Conservation (phyloP, 37 sponge, comb jelly and placozoan genomes). For the Eunapius fragilis region DNA sequence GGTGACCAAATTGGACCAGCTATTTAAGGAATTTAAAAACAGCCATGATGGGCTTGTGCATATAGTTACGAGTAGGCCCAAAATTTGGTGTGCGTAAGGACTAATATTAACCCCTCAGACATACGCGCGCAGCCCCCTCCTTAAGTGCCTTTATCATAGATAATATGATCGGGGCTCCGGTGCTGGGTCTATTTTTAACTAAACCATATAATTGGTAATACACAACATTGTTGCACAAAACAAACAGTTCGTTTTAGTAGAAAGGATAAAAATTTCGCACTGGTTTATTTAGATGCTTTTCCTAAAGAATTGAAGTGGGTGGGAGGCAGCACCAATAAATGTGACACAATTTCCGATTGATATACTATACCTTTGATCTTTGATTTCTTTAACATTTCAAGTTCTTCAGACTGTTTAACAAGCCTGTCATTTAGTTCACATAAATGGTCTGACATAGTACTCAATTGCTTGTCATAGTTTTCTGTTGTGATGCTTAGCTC, state of each 20-base stretch:
- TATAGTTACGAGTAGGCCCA: no score
- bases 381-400: constrained; percentile 40
- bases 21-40: no score
- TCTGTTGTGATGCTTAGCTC: constrained; percentile 70
- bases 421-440: constrained; percentile 94
- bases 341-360: neutral
- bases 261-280: neutral
- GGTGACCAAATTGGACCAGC: no score
- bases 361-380: neutral
- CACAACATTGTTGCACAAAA: neutral
- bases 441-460: constrained; percentile 96
- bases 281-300: neutral
- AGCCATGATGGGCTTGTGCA: no score
- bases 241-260: neutral
- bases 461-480: constrained; percentile 93
- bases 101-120: no score
- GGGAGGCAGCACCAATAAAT: no score
- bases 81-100: no score
- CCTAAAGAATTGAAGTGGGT: neutral
- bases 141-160: no score
- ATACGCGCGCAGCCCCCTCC: no score
- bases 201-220: no score
- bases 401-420: constrained; percentile 69
- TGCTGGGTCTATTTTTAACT: no score
- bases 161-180: no score